Base-by-base conservation (phyloP, 2,797 vertebrate species). In the Bovichtus variegatus region DNA sequence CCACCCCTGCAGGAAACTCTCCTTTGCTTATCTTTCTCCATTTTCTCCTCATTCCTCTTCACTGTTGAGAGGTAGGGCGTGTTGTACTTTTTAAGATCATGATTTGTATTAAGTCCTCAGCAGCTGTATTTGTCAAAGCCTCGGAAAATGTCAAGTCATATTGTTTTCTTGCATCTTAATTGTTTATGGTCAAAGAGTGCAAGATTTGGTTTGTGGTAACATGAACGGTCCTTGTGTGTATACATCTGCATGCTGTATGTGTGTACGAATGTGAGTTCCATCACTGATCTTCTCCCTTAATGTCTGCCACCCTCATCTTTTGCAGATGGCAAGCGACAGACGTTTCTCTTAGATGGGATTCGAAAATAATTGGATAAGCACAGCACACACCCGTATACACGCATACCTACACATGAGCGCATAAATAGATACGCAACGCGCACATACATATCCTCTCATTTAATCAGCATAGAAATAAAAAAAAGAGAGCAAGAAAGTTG, bases 321-420 rank as follows among this genome's bases (percentile, higher is more conserved):
- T 84, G 80, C 93, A 94, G 94, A 94, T 94, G 92, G 92, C 84
- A 81, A 76, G 75, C 86, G 91, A 87, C 93, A 94, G 92, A 93
- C 85, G 89, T 86, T 92, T 89, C 77, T 87, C 75, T 89, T 74
- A 85, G 90, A 94, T 85, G 87, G 76, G 82, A 89, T 91, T 91
- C 62, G 47, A 87, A 92, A 93, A 93, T 93, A 94, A 94, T 94
- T 94, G 89, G 91, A 93, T 85, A 90, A 93, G 87, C 87, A 66
- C 62, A 57, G 29, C 21, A 13, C 67, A 21, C 10, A 60, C 27
- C 36, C 0, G 59, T 29, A 38, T 0, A 27, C 27, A 36, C 4
- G 21, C 41, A 76, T 58, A 71, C 83, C 71, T 69, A 55, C 75
- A 83, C 69, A 75, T 27, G 47, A 54, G 41, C 11, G 43, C 79